Percentiles rank a stretch among this genome's conserved stretches.
Conservation (phyloP, 2,888 invertebrate genomes). For the Poecilobothrus nobilitatus region DNA sequence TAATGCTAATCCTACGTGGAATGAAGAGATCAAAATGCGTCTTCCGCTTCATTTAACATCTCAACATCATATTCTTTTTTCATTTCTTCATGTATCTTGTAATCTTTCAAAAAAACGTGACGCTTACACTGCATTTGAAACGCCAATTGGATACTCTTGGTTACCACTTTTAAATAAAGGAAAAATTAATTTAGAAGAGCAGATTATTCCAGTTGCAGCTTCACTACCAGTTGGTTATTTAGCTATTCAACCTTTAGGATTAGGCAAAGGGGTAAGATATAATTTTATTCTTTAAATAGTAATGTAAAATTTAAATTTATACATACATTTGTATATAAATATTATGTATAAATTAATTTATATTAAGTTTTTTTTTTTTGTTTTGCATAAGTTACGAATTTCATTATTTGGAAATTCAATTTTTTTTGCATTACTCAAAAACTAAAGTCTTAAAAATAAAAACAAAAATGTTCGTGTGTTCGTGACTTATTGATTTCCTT, state of each 20-base stretch:
- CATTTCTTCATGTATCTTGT: constrained; percentile 93
- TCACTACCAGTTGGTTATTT: constrained; percentile 84
- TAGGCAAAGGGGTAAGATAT: constrained; percentile 76
- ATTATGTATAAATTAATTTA: too few species aligned
- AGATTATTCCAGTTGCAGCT: constrained; percentile 76
- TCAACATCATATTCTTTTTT: constrained; percentile 87
- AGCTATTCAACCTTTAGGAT: constrained; percentile 77
- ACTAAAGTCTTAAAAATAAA: too few species aligned
- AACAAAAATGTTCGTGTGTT: too few species aligned
- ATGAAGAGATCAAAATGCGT: constrained; percentile 87
- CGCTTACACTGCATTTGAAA: constrained; percentile 58
- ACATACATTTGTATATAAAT: too few species aligned
- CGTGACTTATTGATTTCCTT: too few species aligned
- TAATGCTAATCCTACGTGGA: constrained; percentile 79
- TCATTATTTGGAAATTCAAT: too few species aligned
- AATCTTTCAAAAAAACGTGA: constrained; percentile 73
- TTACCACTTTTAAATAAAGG: constrained; percentile 76
- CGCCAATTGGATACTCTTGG: constrained; percentile 92
- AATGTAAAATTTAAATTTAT: not conserved
- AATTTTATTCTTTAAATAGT: constrained; percentile 16
- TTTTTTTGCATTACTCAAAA: too few species aligned
- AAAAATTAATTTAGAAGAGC: constrained; percentile 73
- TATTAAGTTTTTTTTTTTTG: too few species aligned
- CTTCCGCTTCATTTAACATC: constrained; percentile 77
- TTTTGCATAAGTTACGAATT: not conserved